These are phyloP conservation scores for Campoletis raptor DNA, from an alignment of 2,888 invertebrate genomes.

Conservation along the genomic window DNA sequence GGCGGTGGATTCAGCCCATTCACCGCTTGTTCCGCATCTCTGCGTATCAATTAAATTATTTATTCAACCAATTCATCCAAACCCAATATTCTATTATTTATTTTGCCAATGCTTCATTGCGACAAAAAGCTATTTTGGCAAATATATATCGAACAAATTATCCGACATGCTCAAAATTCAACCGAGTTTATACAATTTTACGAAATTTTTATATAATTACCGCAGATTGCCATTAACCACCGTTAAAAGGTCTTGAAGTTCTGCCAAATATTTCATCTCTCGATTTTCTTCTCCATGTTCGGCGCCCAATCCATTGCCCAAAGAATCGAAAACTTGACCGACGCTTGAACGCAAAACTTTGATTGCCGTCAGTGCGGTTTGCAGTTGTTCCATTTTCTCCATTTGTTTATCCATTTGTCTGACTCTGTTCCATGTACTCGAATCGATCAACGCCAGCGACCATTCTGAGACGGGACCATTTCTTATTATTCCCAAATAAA, in stretches of 20 bases:
- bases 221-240: slow-evolving; percentile 92
- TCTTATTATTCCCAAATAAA: too few relatives aligned
- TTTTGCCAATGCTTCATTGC: neutral
- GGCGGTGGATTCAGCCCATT: slow-evolving; percentile 90
- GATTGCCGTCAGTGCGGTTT: slow-evolving; percentile 90
- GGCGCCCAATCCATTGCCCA: slow-evolving; percentile 92
- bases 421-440: neutral
- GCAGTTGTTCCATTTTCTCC: slow-evolving; percentile 88
- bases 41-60: slow-evolving; percentile 80
- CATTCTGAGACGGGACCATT: neutral
- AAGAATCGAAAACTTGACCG: slow-evolving; percentile 93
- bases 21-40: slow-evolving; percentile 93
- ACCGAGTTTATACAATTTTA: neutral
- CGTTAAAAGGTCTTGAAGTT: slow-evolving; percentile 93
- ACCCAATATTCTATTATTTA: neutral
- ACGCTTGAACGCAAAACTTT: slow-evolving; percentile 93
- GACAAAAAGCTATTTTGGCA: neutral
- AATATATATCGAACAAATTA: neutral
- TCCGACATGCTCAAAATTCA: too few relatives aligned
- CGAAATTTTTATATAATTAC: slow-evolving; percentile 81
- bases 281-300: slow-evolving; percentile 93
- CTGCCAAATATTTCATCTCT: slow-evolving; percentile 91
- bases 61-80: too few relatives aligned
- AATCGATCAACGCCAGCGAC: neutral
- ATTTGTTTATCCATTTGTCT: slow-evolving; percentile 40